Percentiles rank a stretch among this genome's conserved stretches.
These are phyloP conservation scores for Drosophila sproati DNA, from an alignment of 1,140 invertebrate species.

Conservation along the genomic window DNA sequence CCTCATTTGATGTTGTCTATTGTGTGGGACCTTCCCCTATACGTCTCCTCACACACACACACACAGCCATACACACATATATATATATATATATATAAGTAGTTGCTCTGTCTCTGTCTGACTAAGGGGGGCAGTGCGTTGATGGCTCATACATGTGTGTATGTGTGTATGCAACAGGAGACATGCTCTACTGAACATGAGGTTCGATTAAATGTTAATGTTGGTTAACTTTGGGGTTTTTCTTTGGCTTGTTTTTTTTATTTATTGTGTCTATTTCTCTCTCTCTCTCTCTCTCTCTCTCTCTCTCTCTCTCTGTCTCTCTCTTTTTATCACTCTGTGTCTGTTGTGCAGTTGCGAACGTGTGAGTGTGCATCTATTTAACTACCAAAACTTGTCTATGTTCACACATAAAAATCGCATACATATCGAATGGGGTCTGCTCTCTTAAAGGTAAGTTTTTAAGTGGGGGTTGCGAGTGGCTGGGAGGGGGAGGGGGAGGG, in stretches of 20 bases:
- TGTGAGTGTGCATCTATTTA: slow-evolving; percentile 76
- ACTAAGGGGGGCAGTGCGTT: slow-evolving; percentile 24
- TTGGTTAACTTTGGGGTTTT: slow-evolving; percentile 84
- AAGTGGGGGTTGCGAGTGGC: slow-evolving; percentile 5
- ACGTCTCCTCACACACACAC: slow-evolving; percentile 6
- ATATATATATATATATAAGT: background rate
- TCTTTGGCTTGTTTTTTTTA: slow-evolving; percentile 74
- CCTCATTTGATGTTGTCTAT: slow-evolving; percentile 60
- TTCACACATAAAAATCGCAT: slow-evolving; percentile 83
- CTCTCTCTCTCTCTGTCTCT: slow-evolving; percentile 5
- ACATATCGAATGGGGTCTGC: slow-evolving; percentile 59
- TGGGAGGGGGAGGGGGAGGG: background rate
- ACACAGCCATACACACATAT: background rate
- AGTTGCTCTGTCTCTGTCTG: slow-evolving; percentile 17
- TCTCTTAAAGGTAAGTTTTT: slow-evolving; percentile 27
- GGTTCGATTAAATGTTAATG: slow-evolving; percentile 85
- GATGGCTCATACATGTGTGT: slow-evolving; percentile 46
- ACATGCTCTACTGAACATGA: slow-evolving; percentile 85
- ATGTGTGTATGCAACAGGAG: slow-evolving; percentile 80
- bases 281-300: slow-evolving; percentile 16
- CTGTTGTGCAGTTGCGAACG: slow-evolving; percentile 26
- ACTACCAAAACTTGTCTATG: slow-evolving; percentile 80
- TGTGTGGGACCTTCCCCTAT: slow-evolving; percentile 54
- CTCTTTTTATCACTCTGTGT: slow-evolving; percentile 7
- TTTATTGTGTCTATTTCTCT: slow-evolving; percentile 22